Conservation (phyloP, 1,140 invertebrate genomes). For the Ceratina calcarata region DNA sequence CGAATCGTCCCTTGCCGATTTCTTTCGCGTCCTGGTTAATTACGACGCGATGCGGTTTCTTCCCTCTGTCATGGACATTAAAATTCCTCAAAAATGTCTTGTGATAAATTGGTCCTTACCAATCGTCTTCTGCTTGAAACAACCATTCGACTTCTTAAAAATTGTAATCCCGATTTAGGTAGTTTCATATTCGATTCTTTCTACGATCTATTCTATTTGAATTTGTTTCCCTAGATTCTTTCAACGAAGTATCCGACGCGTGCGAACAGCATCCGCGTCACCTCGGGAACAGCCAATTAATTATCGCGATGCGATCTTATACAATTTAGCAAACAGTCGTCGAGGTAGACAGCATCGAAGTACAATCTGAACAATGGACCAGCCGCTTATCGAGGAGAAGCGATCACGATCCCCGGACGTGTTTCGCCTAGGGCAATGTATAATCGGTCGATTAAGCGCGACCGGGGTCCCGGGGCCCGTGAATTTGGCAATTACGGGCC, state of each 20-base stretch:
- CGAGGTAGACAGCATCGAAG: neutral
- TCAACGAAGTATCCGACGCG: neutral
- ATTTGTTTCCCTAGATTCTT: no score
- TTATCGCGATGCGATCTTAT: slow-evolving; percentile 14
- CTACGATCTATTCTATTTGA: no score
- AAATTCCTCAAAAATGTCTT: neutral
- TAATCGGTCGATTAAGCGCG: slow-evolving; percentile 60
- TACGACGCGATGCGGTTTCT: neutral
- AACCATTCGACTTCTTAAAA: no score
- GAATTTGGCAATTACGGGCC: slow-evolving; percentile 66
- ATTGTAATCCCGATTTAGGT: no score
- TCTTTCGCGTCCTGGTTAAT: slow-evolving; percentile 14
- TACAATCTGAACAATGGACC: slow-evolving; percentile 10
- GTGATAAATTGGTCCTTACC: neutral
- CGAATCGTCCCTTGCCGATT: slow-evolving; percentile 6
- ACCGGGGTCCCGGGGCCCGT: slow-evolving; percentile 50
- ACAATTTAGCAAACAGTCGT: slow-evolving; percentile 19
- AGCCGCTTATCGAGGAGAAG: slow-evolving; percentile 25
- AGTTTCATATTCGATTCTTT: no score
- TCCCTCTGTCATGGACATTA: neutral
- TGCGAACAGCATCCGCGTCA: neutral
- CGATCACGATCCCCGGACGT: slow-evolving; percentile 31
- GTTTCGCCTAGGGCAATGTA: slow-evolving; percentile 25
- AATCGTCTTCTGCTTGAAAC: no score
- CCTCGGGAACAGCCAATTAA: slow-evolving; percentile 29